phyloP scores from a whole-genome alignment of 2,113 vertebrate species.

The Leucoraja erinaceus region DNA sequence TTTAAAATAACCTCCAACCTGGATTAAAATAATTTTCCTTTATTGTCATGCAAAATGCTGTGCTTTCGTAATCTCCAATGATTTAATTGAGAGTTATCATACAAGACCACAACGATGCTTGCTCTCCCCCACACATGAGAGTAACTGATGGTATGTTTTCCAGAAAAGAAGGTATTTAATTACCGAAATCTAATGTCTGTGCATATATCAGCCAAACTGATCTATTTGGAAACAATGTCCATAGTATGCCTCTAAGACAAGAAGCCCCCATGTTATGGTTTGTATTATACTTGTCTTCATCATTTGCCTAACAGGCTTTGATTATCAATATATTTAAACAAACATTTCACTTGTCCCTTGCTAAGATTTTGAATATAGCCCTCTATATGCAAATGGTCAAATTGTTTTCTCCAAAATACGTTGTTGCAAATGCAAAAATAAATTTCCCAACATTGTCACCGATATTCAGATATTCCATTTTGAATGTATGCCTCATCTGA shows the following conservation, averaged over 20 bases:
- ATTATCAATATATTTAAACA: not conserved
- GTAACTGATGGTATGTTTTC: no score
- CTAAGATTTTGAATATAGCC: not conserved
- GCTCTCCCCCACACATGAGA: no score
- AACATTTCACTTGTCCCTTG: not conserved
- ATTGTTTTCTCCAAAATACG: no score
- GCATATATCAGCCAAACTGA: not conserved
- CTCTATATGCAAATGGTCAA: no score
- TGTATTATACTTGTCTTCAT: not conserved
- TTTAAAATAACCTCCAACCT: no score
- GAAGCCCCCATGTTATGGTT: not conserved
- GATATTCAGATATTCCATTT: not conserved
- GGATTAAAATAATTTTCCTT: no score
- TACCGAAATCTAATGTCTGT: not conserved
- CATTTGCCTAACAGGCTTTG: not conserved
- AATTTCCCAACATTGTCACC: no score
- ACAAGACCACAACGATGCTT: no score
- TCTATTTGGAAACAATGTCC: not conserved
- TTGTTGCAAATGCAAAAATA: not conserved
- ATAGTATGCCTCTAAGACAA: not conserved
- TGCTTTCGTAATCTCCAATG: no score
- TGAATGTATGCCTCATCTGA: not conserved
- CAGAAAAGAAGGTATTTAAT: not conserved
- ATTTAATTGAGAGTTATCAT: no score
- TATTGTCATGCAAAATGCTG: no score